Conservation (phyloP, 2,113 vertebrate genomes). For the Mormyrus lacerda region DNA sequence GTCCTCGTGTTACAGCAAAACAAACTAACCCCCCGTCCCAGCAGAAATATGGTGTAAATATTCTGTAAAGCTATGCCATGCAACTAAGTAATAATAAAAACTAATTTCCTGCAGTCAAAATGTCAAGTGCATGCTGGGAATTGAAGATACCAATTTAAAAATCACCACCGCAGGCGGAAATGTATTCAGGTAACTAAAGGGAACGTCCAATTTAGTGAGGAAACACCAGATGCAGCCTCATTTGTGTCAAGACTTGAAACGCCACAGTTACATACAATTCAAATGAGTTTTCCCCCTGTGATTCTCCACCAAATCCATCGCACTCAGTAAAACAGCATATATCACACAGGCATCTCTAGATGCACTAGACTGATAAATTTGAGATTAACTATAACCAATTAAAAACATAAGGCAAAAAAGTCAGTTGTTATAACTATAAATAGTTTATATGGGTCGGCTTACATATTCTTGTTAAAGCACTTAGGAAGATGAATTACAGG, state of each 20-base stretch:
- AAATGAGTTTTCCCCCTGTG: not conserved
- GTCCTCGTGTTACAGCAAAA: not conserved
- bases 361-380: constrained; percentile 15
- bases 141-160: constrained; percentile 12
- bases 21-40: not conserved
- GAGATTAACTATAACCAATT: constrained; percentile 19
- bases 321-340: not conserved
- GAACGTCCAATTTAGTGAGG: constrained; percentile 21
- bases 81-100: not conserved
- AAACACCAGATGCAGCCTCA: constrained; percentile 22
- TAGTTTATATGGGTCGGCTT: not conserved
- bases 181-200: not conserved
- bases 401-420: not conserved
- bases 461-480: constrained; percentile 1
- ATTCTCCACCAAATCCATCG: not conserved
- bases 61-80: not conserved
- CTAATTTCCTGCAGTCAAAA: constrained; percentile 10
- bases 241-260: constrained; percentile 27
- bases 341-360: not conserved
- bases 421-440: not conserved
- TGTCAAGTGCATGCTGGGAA: not conserved
- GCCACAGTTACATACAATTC: constrained; percentile 26
- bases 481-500: not conserved
- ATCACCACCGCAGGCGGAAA: not conserved
- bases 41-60: not conserved